A percentile compares a stretch with the other conserved stretches of the same genome.
Evolutionary conservation across 2,797 vertebrate genomes (phyloP).

Genomic region (Lates japonicus): DNA sequence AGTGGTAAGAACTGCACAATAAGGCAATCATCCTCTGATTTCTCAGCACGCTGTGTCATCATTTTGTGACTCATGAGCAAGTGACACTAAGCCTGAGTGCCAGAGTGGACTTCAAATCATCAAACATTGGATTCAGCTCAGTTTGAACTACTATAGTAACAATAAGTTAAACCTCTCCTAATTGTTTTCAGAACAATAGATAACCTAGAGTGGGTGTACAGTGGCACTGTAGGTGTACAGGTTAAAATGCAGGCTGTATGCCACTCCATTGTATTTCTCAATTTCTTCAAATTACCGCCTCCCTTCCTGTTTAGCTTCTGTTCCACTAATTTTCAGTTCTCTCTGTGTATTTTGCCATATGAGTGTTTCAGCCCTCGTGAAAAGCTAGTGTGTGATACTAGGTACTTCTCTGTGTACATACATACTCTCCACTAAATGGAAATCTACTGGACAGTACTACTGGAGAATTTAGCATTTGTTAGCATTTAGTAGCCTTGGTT

Average conservation of each 20-base stretch:
- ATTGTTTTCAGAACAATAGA: not conserved
- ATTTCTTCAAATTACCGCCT: not conserved
- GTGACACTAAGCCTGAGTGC: constrained; percentile 18
- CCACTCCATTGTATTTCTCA: not conserved
- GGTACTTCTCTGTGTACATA: not conserved
- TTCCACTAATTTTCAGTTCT: not conserved
- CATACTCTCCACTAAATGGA: too few relatives aligned
- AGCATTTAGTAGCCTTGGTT: not conserved
- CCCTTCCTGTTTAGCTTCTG: not conserved
- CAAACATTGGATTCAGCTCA: not conserved
- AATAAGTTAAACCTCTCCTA: not conserved
- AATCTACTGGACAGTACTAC: not conserved
- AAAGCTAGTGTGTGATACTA: not conserved
- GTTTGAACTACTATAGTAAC: not conserved
- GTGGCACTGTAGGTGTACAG: too few relatives aligned
- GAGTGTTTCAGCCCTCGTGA: not conserved
- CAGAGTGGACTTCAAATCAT: not conserved
- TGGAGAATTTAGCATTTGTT: not conserved
- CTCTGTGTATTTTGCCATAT: not conserved
- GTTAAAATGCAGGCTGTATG: not conserved
- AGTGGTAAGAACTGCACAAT: not conserved
- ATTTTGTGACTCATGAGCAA: constrained; percentile 48
- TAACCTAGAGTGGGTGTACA: too few relatives aligned
- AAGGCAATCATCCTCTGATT: constrained; percentile 13
- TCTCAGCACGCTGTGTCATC: constrained; percentile 14